These are phyloP conservation scores for Diarsia brunnea DNA, from an alignment of 2,888 invertebrate species.

Conservation along the genomic window DNA sequence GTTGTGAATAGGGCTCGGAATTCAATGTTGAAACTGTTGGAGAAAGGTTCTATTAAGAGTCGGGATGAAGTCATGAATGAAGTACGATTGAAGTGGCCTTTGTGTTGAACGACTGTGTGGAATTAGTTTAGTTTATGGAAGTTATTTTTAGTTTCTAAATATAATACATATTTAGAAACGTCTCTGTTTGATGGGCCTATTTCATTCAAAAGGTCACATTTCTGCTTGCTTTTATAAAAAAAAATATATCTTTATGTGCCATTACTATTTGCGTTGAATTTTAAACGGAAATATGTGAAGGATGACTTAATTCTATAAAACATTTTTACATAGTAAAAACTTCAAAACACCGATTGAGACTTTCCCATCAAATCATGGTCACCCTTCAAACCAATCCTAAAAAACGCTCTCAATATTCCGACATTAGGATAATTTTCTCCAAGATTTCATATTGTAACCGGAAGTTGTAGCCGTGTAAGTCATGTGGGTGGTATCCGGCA, in stretches of 20 bases:
- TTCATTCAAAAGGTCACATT: neutral
- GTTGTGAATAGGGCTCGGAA: slow-evolving; percentile 20
- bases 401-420: slow-evolving; percentile 36
- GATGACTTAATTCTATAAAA: neutral
- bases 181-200: neutral
- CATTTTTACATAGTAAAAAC: neutral
- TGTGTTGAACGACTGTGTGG: slow-evolving; percentile 48
- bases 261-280: neutral
- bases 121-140: neutral
- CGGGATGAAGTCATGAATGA: slow-evolving; percentile 63
- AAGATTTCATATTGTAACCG: slow-evolving; percentile 57
- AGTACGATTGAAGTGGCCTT: slow-evolving; percentile 64
- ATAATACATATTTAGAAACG: neutral
- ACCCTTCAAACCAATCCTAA: neutral
- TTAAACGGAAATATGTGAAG: neutral
- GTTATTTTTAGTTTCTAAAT: neutral
- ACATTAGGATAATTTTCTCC: slow-evolving; percentile 52
- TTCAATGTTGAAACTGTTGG: slow-evolving; percentile 29
- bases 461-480: slow-evolving; percentile 43
- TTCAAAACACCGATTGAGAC: neutral
- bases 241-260: neutral
- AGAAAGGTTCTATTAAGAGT: slow-evolving; percentile 30
- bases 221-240: neutral
- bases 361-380: neutral
- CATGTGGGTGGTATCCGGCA: slow-evolving; percentile 64